Conservation (phyloP, 1,140 invertebrate species). For the Mamestra configurata region DNA sequence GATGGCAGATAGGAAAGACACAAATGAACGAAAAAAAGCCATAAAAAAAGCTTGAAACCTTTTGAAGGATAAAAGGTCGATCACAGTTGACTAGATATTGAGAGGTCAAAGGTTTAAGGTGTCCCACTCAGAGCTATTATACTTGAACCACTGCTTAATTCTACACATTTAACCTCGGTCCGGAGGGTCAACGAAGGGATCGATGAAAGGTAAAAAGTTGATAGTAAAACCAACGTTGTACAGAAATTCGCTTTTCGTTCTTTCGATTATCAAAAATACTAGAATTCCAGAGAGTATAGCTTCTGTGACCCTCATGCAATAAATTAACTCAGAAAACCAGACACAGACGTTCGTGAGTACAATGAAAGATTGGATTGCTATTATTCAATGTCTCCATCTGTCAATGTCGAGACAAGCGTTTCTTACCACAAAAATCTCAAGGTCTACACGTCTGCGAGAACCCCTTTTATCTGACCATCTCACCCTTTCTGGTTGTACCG, state of each 20-base stretch:
- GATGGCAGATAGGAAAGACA: background rate
- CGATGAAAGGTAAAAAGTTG: background rate
- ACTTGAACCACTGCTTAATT: background rate
- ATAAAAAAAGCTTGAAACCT: background rate
- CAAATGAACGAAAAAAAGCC: background rate
- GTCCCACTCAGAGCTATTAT: background rate
- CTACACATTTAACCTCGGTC: background rate
- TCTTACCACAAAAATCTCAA: slow-evolving; percentile 22
- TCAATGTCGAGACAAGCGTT: background rate
- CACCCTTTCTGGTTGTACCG: slow-evolving; percentile 10
- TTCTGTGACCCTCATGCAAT: no score
- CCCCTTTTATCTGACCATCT: background rate
- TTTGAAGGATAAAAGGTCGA: slow-evolving; percentile 9
- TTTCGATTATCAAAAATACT: no score
- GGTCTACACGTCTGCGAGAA: background rate
- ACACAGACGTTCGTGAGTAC: no score
- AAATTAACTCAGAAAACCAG: no score
- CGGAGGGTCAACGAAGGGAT: background rate
- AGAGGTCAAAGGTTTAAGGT: slow-evolving; percentile 20
- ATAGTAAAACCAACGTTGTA: background rate
- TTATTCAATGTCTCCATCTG: background rate
- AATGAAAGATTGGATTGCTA: background rate
- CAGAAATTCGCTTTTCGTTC: background rate
- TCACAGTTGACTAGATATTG: slow-evolving; percentile 1
- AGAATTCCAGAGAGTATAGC: no score